These are phyloP conservation scores for Cepaea nemoralis DNA, from an alignment of 1,140 invertebrate species.

Conservation along the genomic window DNA sequence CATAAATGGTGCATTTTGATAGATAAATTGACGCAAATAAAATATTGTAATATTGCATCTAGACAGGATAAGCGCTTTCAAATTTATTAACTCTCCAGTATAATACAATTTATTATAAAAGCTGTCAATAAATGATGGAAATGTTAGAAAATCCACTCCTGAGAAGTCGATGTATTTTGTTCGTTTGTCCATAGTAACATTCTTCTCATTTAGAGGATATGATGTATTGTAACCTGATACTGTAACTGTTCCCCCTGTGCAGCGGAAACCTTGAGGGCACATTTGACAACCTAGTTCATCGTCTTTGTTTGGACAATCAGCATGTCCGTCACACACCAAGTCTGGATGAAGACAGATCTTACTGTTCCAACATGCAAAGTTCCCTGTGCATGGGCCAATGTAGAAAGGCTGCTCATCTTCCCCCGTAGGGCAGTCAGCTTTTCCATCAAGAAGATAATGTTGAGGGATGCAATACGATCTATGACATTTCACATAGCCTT, in stretches of 20 bases:
- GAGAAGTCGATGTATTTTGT: not conserved
- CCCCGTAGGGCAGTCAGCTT: not conserved
- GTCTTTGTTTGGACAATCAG: constrained; percentile 15
- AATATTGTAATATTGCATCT: not conserved
- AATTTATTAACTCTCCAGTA: no score
- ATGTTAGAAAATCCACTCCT: not conserved
- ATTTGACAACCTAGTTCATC: constrained; percentile 5
- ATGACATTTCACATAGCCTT: constrained; percentile 4
- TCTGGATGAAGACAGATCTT: no score
- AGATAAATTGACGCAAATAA: not conserved
- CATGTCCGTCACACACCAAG: constrained; percentile 7
- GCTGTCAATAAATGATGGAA: not conserved
- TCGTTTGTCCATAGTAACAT: no score
- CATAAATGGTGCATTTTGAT: not conserved
- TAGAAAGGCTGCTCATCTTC: constrained; percentile 6
- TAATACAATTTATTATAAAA: not conserved
- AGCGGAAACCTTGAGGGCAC: not conserved
- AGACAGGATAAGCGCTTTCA: not conserved
- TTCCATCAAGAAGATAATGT: not conserved
- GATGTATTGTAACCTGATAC: not conserved
- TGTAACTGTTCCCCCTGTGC: not conserved
- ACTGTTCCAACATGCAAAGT: constrained; percentile 10
- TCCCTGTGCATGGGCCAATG: not conserved
- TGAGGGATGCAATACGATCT: constrained; percentile 22
- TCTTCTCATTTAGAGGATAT: not conserved